A percentile compares a stretch with the other conserved stretches of the same genome.
These are phyloP conservation scores for Ormyrus labotus DNA, from an alignment of 2,888 invertebrate species.

Conservation along the genomic window DNA sequence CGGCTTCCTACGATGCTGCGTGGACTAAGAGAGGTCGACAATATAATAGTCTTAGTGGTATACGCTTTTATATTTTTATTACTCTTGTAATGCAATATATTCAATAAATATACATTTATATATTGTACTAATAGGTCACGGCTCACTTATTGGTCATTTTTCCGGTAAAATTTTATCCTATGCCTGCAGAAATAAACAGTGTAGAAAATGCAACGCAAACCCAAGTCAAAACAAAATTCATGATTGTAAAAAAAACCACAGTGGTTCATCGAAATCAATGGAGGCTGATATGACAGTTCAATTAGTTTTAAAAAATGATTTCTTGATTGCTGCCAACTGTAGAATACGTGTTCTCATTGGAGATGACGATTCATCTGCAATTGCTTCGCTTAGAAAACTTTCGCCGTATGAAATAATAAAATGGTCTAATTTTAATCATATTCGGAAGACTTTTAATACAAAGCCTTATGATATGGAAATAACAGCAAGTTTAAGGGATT, in stretches of 20 bases:
- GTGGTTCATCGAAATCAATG: slow-evolving; percentile 37
- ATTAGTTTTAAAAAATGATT: slow-evolving; percentile 7
- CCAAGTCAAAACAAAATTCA: slow-evolving; percentile 12
- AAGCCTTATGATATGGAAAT: slow-evolving; percentile 15
- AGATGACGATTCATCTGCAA: slow-evolving; percentile 20
- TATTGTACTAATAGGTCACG: slow-evolving; percentile 5
- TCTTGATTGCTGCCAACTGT: not conserved
- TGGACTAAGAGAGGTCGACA: slow-evolving; percentile 30
- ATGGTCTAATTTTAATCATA: slow-evolving; percentile 53
- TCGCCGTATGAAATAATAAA: slow-evolving; percentile 49
- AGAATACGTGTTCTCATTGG: slow-evolving; percentile 1
- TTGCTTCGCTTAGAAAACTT: slow-evolving; percentile 6
- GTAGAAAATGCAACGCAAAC: slow-evolving; percentile 20
- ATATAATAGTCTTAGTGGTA: slow-evolving; percentile 26
- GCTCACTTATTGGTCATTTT: slow-evolving; percentile 4
- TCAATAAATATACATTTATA: not conserved
- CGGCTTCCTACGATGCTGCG: slow-evolving; percentile 15
- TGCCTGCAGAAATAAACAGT: slow-evolving; percentile 14
- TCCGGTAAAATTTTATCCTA: slow-evolving; percentile 27
- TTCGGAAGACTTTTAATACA: not conserved
- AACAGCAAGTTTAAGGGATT: slow-evolving; percentile 9
- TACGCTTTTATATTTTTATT: not conserved
- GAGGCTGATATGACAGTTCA: slow-evolving; percentile 23
- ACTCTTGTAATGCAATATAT: not conserved
- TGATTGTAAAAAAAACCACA: slow-evolving; percentile 25